Conservation (phyloP, 2,797 vertebrate species). For the Gallinago stenura region DNA sequence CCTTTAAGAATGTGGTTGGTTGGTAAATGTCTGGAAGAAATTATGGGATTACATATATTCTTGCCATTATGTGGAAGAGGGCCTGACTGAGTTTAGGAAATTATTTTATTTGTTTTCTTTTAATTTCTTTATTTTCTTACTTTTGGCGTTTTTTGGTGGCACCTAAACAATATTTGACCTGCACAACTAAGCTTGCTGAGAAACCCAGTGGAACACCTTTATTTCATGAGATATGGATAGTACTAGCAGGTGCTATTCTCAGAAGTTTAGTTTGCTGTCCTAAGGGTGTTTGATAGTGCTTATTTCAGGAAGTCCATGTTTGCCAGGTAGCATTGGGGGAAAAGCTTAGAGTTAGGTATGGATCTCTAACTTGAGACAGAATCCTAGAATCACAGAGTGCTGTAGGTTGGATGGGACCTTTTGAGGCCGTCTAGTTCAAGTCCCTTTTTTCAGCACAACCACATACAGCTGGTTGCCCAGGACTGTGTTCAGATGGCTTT, state of each 20-base stretch:
- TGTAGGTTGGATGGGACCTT: neutral
- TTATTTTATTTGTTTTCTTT: neutral
- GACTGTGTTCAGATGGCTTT: neutral
- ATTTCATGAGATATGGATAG: neutral
- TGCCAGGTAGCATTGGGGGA: neutral
- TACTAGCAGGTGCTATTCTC: neutral
- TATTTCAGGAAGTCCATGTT: neutral
- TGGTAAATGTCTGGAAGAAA: neutral
- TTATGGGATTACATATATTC: rapidly evolving
- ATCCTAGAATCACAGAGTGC: neutral
- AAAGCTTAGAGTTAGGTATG: neutral
- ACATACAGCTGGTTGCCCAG: neutral
- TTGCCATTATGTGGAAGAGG: neutral
- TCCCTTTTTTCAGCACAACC: neutral
- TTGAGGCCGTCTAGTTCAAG: neutral
- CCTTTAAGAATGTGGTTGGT: neutral
- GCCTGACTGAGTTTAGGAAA: neutral
- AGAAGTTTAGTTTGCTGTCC: neutral
- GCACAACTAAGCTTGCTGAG: neutral
- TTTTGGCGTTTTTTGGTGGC: neutral
- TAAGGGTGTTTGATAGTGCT: neutral
- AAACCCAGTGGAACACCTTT: neutral
- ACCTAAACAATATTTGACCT: neutral
- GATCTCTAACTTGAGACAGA: neutral
- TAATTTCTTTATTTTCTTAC: neutral